phyloP scores from a whole-genome alignment of 1,140 invertebrate species.

The Heliconius nattereri region DNA sequence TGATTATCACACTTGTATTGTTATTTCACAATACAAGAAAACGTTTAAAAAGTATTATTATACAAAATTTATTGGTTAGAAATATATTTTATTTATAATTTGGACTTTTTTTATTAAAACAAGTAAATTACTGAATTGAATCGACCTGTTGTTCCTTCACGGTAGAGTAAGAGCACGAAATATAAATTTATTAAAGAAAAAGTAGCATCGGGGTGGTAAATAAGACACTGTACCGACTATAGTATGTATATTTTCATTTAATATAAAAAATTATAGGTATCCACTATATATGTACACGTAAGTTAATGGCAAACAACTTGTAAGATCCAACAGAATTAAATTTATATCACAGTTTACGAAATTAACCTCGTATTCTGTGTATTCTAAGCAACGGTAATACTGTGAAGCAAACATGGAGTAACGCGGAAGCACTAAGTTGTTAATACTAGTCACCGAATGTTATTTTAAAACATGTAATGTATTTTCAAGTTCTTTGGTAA shows the following conservation, averaged over 20 bases:
- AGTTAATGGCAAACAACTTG: constrained; percentile 74
- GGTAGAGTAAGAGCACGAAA: no score
- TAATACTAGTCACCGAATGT: constrained; percentile 24
- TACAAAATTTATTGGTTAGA: no score
- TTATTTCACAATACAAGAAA: no score
- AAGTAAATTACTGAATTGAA: no score
- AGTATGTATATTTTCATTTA: constrained; percentile 79
- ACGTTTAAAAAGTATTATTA: no score
- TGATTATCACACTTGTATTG: no score
- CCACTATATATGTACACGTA: constrained; percentile 73
- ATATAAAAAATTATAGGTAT: constrained; percentile 79
- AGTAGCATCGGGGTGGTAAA: constrained; percentile 27
- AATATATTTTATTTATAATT: no score
- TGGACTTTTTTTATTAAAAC: no score
- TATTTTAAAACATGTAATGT: neutral
- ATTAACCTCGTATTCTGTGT: constrained; percentile 37
- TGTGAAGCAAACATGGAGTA: constrained; percentile 34
- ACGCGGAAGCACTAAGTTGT: constrained; percentile 39
- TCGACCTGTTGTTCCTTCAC: no score
- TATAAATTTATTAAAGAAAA: no score
- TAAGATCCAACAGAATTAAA: constrained; percentile 43
- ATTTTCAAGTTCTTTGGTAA: constrained; percentile 7
- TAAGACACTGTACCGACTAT: constrained; percentile 56
- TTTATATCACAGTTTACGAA: constrained; percentile 41
- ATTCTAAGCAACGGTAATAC: constrained; percentile 33